A percentile compares a stretch with the other conserved stretches of the same genome.
Conservation (phyloP, 1,140 invertebrate species). For the Neelides sp. region DNA sequence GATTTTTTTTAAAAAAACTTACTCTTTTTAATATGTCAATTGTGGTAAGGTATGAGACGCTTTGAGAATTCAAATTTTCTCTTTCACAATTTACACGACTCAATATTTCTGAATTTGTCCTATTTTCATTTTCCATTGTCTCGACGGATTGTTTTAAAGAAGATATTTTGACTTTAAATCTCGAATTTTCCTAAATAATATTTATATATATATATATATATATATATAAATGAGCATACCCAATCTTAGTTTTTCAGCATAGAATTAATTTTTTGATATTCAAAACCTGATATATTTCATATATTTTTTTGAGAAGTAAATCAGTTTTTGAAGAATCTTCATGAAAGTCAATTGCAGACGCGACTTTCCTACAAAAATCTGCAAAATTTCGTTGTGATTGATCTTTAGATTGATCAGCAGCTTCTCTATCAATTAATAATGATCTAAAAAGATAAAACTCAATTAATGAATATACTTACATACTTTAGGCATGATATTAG, state of each 20-base stretch:
- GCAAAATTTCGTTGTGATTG: constrained; percentile 21
- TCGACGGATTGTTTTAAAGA: constrained; percentile 48
- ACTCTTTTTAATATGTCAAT: constrained; percentile 50
- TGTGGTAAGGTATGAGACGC: constrained; percentile 48
- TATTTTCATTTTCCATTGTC: constrained; percentile 49
- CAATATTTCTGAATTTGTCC: constrained; percentile 49
- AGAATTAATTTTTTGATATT: neutral
- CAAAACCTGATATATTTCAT: constrained; percentile 28
- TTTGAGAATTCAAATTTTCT: constrained; percentile 54
- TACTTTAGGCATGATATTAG: too few relatives aligned
- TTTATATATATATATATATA: constrained; percentile 37
- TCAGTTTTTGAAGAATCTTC: constrained; percentile 28
- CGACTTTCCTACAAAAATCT: constrained; percentile 29
- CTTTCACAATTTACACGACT: constrained; percentile 50
- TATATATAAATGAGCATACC: constrained; percentile 34
- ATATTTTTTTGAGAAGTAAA: constrained; percentile 22
- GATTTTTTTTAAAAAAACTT: constrained; percentile 5
- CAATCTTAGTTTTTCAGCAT: neutral
- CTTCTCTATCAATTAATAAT: constrained; percentile 28
- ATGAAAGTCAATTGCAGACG: constrained; percentile 26
- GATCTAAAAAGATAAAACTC: constrained; percentile 16
- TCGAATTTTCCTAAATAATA: constrained; percentile 39
- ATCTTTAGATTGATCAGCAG: constrained; percentile 26
- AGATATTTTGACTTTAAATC: constrained; percentile 39
- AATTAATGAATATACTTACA: neutral